Base-by-base conservation (phyloP, 2,888 invertebrate genomes). In the Hololepta plana region DNA sequence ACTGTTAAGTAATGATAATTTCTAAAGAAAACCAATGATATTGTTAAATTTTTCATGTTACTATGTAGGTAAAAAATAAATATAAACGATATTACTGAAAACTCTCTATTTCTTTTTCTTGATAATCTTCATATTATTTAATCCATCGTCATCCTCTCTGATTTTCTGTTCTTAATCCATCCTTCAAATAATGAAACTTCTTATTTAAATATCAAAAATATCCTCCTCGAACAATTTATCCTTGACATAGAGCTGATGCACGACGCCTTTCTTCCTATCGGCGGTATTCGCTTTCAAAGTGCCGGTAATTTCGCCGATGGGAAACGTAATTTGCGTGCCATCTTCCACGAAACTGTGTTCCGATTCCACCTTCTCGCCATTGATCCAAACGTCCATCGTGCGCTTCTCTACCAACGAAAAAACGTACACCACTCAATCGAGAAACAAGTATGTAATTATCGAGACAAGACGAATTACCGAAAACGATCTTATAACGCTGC, bases 291-390 rank as follows among this genome's bases (percentile, higher is more conserved):
- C 62, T 41, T 57, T 58, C 20, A 48, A 41, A 3, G 39, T 34
- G 3, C 62, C 67, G 11, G 53, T 46, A 6, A 45, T 41, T 9
- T 55, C 55, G 3, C 58, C 64, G 6, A 79, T 48, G 24, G 60
- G 52, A 47, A 90, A 88, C 36, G 68, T 65, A 26, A 82, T 87
- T 52, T 84, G 80, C 1, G 84, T 82, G 11, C 88, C 88, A 26
- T 72, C 72, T 36, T 84, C 79, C 5, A 76, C 72, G 46, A 90
- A 90, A 42, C 73, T 74, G 26, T 71, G 75, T 75, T 84, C 67
- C 1, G 69, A 66, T 35, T 75, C 72, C 6, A 72, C 53, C 44
- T 64, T 61, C 34, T 62, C 49, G 9, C 81, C 81, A 49, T 82
- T 79, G 1, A 77, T 65, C 72, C 76, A 80, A 12, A 84, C 62